phyloP scores from a whole-genome alignment of 2,797 vertebrate species.

The Setipinna tenuifilis region DNA sequence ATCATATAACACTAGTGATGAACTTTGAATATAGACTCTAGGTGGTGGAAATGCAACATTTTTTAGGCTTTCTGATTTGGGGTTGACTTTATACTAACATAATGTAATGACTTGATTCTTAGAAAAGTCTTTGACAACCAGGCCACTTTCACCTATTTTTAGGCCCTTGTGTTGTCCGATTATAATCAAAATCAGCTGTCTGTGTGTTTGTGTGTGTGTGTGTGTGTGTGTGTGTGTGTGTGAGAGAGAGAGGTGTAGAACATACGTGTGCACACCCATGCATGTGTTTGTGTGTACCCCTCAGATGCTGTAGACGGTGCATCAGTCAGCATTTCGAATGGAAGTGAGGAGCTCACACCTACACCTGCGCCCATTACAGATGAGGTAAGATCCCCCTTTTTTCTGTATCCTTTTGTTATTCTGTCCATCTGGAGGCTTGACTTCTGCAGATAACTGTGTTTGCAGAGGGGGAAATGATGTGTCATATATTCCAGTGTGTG shows the following conservation, averaged over 20 bases:
- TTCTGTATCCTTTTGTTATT: background rate
- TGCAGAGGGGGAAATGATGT: background rate
- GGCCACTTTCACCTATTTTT: background rate
- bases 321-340: background rate
- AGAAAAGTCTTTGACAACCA: background rate
- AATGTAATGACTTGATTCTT: background rate
- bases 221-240: background rate
- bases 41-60: background rate
- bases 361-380: background rate
- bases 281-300: background rate
- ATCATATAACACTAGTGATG: background rate
- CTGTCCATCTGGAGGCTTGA: background rate
- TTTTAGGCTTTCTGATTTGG: background rate
- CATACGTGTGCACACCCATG: too few species aligned
- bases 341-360: background rate
- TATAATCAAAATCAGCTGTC: background rate
- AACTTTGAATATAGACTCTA: background rate
- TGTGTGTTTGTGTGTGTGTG: background rate
- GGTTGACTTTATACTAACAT: too few species aligned
- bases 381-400: background rate
- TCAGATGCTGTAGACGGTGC: background rate
- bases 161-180: background rate
- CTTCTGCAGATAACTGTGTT: background rate
- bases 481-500: background rate
- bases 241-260: too few species aligned